These are phyloP conservation scores for Synergus umbraculus DNA, from an alignment of 2,888 invertebrate genomes.

Conservation along the genomic window DNA sequence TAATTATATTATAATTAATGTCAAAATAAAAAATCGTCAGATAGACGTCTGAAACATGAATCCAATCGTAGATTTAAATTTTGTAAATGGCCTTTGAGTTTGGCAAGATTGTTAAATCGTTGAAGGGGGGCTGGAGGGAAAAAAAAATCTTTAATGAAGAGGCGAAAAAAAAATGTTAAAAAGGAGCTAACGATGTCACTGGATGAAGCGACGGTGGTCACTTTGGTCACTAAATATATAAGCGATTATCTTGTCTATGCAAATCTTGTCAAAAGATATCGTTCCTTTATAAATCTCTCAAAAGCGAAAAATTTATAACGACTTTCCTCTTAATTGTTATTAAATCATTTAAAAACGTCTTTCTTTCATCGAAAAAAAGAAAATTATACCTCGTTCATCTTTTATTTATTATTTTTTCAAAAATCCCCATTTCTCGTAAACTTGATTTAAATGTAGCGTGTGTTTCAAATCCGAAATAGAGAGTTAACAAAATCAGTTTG, in stretches of 20 bases:
- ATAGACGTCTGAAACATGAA: too few relatives aligned
- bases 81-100: too few relatives aligned
- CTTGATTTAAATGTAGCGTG: neutral
- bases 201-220: constrained; percentile 48
- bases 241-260: neutral
- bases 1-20: too few relatives aligned
- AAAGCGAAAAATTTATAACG: neutral
- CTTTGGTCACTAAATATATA: constrained; percentile 47
- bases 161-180: constrained; percentile 55
- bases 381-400: neutral
- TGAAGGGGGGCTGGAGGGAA: neutral
- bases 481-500: neutral
- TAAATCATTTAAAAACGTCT: too few relatives aligned
- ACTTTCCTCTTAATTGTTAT: neutral
- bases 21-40: too few relatives aligned
- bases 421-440: neutral
- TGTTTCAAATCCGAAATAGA: neutral
- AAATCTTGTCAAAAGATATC: neutral
- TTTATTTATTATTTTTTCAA: neutral
- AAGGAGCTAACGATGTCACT: constrained; percentile 63
- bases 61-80: too few relatives aligned
- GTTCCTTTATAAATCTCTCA: neutral
- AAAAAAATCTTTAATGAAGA: constrained; percentile 45
- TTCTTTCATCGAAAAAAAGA: too few relatives aligned
- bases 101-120: neutral